A percentile compares a stretch with the other conserved stretches of the same genome.
Evolutionary conservation across 1,140 invertebrate genomes (phyloP).

Genomic region (Chlorops oryzae): DNA sequence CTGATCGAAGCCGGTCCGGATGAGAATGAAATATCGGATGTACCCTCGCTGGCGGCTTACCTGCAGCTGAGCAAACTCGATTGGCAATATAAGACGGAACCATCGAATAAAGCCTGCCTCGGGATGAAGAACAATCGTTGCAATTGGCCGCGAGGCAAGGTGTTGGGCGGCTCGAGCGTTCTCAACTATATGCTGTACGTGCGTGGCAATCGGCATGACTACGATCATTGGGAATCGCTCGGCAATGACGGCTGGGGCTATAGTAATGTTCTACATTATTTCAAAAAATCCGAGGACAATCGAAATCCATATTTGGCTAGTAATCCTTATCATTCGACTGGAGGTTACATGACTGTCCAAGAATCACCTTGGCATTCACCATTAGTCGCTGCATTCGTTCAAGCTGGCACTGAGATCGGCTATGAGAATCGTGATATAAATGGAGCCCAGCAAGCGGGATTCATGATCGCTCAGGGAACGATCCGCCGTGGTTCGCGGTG

Average conservation of each 20-base stretch:
- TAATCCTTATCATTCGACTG: conserved; percentile 65
- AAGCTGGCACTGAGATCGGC: conserved; percentile 79
- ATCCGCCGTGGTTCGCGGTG: conserved; percentile 78
- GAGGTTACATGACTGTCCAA: conserved; percentile 75
- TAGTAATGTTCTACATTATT: conserved; percentile 79
- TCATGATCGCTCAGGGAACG: conserved; percentile 86
- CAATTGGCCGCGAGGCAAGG: conserved; percentile 79
- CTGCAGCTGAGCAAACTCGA: conserved; percentile 82
- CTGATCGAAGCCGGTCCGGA: conserved; percentile 88
- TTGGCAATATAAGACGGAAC: conserved; percentile 88
- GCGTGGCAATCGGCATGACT: conserved; percentile 74
- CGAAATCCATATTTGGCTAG: conserved; percentile 71
- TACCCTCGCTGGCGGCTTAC: conserved; percentile 80
- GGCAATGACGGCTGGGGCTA: conserved; percentile 89
- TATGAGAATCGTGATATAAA: conserved; percentile 85
- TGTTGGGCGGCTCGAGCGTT: conserved; percentile 82
- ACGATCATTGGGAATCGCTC: conserved; percentile 80
- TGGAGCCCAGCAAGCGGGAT: conserved; percentile 73
- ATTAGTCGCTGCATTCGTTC: conserved; percentile 71
- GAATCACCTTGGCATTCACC: conserved; percentile 79
- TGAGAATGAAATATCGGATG: conserved; percentile 84
- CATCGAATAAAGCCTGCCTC: conserved; percentile 73
- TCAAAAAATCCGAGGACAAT: conserved; percentile 85
- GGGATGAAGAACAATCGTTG: conserved; percentile 69
- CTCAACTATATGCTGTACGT: conserved; percentile 94